Evolutionary conservation across 92 coral and sea anemone genomes (phyloP).

Genomic region (Metridium senile): DNA sequence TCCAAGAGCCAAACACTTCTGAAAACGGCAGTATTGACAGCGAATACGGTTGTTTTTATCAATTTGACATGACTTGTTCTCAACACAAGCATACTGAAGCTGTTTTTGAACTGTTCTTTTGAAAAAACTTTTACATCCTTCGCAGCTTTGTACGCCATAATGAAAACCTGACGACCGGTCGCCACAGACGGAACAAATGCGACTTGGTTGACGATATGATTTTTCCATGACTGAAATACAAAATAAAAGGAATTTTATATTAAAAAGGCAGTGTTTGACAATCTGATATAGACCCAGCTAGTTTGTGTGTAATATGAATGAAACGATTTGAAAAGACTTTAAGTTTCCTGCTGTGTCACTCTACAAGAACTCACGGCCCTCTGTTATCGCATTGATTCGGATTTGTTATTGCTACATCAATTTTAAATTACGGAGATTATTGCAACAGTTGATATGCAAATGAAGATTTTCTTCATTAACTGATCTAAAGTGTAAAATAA

Average conservation of each 20-base stretch:
- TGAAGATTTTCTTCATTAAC: background rate
- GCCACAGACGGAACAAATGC: conserved; percentile 86
- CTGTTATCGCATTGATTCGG: conserved; percentile 3
- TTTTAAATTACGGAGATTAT: conserved; percentile 1
- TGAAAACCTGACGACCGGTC: conserved; percentile 93
- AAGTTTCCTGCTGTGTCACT: background rate
- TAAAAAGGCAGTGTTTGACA: conserved; percentile 2
- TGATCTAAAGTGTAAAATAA: background rate
- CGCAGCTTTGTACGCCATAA: conserved; percentile 93
- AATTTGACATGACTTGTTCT: conserved; percentile 85
- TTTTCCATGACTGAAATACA: conserved; percentile 36
- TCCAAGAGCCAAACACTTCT: conserved; percentile 80
- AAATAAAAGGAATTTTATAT: background rate
- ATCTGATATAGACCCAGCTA: background rate
- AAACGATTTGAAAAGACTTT: background rate
- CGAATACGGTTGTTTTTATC: conserved; percentile 89
- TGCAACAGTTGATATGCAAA: conserved; percentile 4
- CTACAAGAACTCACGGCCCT: conserved; percentile 3
- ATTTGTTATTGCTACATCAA: conserved; percentile 2
- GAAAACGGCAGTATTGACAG: conserved; percentile 90
- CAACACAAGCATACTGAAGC: conserved; percentile 85
- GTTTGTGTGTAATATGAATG: background rate
- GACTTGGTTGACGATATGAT: conserved; percentile 25
- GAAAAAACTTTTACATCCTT: conserved; percentile 91
- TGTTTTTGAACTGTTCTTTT: conserved; percentile 90